These are phyloP conservation scores for Lobophora halterata DNA, from an alignment of 2,888 invertebrate genomes.

Conservation along the genomic window DNA sequence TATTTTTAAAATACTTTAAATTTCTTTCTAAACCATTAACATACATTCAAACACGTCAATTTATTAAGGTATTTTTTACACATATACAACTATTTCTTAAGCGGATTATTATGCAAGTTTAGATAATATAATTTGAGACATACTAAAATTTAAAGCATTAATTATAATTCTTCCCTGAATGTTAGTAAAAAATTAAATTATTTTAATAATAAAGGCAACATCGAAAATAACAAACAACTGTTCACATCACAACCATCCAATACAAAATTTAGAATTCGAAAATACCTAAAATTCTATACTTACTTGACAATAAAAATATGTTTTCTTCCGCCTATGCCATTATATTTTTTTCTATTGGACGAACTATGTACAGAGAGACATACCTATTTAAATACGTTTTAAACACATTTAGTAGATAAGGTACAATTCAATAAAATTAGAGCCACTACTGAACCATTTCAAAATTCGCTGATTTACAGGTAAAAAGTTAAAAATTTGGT, in stretches of 20 bases:
- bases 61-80: slow-evolving; percentile 18
- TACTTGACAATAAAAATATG: slow-evolving; percentile 47
- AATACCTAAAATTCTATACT: slow-evolving; percentile 40
- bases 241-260: slow-evolving; percentile 72
- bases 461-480: slow-evolving; percentile 14
- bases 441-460: slow-evolving; percentile 8
- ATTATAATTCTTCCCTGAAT: too few relatives aligned
- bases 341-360: slow-evolving; percentile 49
- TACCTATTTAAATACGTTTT: slow-evolving; percentile 22
- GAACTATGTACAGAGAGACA: slow-evolving; percentile 39
- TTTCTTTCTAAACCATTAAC: slow-evolving; percentile 7
- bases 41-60: slow-evolving; percentile 29
- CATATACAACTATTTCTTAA: slow-evolving; percentile 22
- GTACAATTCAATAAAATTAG: too few relatives aligned
- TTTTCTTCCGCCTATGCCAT: slow-evolving; percentile 37
- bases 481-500: slow-evolving; percentile 20
- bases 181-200: slow-evolving; percentile 13
- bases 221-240: slow-evolving; percentile 34
- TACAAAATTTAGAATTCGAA: slow-evolving; percentile 58
- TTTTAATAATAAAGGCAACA: slow-evolving; percentile 19
- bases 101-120: slow-evolving; percentile 23
- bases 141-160: not conserved
- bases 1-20: slow-evolving; percentile 7
- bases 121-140: slow-evolving; percentile 12
- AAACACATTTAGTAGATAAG: slow-evolving; percentile 7